Evolutionary conservation across 2,797 vertebrate genomes (phyloP), one percentile per base, ranked within the genome.

Genomic region (Syndactyla subalaris): DNA sequence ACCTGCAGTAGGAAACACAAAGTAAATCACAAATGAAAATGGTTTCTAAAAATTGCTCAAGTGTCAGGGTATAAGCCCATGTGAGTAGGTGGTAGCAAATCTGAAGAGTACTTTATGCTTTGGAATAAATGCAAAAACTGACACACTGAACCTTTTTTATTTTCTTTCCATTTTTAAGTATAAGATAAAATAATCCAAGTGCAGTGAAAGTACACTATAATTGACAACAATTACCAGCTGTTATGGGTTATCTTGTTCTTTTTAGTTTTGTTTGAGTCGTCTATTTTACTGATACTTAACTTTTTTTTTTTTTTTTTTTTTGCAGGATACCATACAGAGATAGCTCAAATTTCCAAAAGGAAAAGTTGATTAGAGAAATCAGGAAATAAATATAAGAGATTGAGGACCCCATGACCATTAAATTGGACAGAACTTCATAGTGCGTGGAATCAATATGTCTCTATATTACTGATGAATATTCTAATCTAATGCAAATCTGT

Each of bases 1-100:
- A 9, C 67, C 46, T 95, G 75, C 66, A 92, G 82, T 63, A 88
- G 43, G 66, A 94, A 95, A 72, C 46, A 84, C 39, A 77, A 92
- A 92, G 52, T 78, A 90, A 96, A 94, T 92, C 89, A 94, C 72
- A 82, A 78, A 93, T 93, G 89, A 80, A 94, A 95, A 95, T 62
- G 75, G 54, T 92, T 95, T 90, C 65, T 88, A 94, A 88, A 77
- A 96, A 93, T 95, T 97, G 67, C 51, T 95, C 78, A 89, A 89
- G 57, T 92, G 93, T 96, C 87, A 93, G 54, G 14, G 66, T 96
- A 95, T 63, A 94, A 90, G 41, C 63, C 3, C 14, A 41, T 17
- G 2, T 51, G 67, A 95, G 70, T 81, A 95, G 78, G 89, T 0
- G 0, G 78, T 34, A 80, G 80, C 58, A 89, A 96, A 93, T 80